Base-by-base conservation (phyloP, 2,888 invertebrate genomes). In the Leptinotarsa rubiginosa region DNA sequence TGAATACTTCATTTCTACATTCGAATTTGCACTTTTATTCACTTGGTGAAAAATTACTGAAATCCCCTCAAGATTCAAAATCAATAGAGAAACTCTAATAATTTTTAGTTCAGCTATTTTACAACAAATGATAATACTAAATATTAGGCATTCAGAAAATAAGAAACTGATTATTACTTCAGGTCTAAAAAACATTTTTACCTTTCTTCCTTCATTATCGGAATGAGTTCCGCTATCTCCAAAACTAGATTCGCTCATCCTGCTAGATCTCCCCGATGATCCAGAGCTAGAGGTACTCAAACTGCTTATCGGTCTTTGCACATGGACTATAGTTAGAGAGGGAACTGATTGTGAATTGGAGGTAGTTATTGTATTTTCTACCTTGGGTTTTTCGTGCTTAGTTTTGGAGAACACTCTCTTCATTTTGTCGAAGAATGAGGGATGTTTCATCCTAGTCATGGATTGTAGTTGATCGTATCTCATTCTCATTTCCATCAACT, bases 211-310 rank as follows among this genome's bases (percentile, higher is more conserved):
- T 77, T 96, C 96, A 70, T 92, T 92, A 85, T 96, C 96, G 0
- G 96, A 96, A 84, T 95, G 95, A 0, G 95, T 94, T 72, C 96
- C 95, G 83, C 95, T 95, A 82, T 96, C 96, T 0, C 94, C 95
- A 0, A 94, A 89, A 82, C 95, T 95, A 49, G 93, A 92, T 3
- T 94, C 95, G 81, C 95, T 95, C 13, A 93, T 93, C 2, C 94
- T 95, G 83, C 96, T 96, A 85, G 95, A 91, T 15, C 95, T 91
- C 0, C 95, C 95, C 0, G 95, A 95, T 0, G 95, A 95, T 25
- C 90, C 90, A 0, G 95, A 95, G 85, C 92, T 92, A 20, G 92
- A 92, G 0, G 92, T 91, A 82, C 93, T 93, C 49, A 93, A 86
- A 78, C 92, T 93, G 82, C 93, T 93, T 25, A 92, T 91, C 4